Evolutionary conservation across 2,113 vertebrate species (phyloP), one percentile per base, ranked within the genome.

Genomic region (Rhineura floridana): DNA sequence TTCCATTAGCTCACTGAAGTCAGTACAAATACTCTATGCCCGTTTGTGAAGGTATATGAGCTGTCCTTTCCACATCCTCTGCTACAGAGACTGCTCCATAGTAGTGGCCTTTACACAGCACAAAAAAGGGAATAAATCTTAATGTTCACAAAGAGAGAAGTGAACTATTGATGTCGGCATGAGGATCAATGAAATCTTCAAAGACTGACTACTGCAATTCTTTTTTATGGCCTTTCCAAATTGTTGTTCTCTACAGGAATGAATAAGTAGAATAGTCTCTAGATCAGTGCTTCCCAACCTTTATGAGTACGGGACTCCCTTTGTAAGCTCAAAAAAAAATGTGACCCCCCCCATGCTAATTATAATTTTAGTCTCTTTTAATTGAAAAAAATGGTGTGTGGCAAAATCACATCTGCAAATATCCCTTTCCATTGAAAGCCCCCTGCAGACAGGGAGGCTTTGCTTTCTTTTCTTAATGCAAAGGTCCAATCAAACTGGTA

Each of bases 151-250:
- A 70, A 75, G 11, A 50, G 0, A 4, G 21, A 85, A 89, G 10
- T 46, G 2, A 81, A 92, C 87, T 59, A 82, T 7, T 73, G 30
- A 15, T 81, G 23, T 30, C 44, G 59, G 42, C 3, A 9, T 2
- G 2, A 7, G 63, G 7, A 52, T 88, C 81, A 83, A 75, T 4
- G 21, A 70, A 44, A 1, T 0, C 50, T 28, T n/a, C 5, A 70
- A 88, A 76, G 50, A 2, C 13, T 81, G n/a, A 86, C 3, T 80
- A 44, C 1, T 72, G 59, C 55, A 86, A 86, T 77, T 83, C 44
- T 69, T 4, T 87, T 48, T 62, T 50, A 62, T 28, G 2, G 30
- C 73, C 90, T 90, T 89, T 89, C 2, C 55, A 82, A 79, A 65
- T 0, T 46, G 42, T 17, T 11, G n/a, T 1, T 3, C 73, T 67